A percentile compares a stretch with the other conserved stretches of the same genome.
These are phyloP conservation scores for Megathymus violae DNA, from an alignment of 1,140 invertebrate genomes.

Conservation along the genomic window DNA sequence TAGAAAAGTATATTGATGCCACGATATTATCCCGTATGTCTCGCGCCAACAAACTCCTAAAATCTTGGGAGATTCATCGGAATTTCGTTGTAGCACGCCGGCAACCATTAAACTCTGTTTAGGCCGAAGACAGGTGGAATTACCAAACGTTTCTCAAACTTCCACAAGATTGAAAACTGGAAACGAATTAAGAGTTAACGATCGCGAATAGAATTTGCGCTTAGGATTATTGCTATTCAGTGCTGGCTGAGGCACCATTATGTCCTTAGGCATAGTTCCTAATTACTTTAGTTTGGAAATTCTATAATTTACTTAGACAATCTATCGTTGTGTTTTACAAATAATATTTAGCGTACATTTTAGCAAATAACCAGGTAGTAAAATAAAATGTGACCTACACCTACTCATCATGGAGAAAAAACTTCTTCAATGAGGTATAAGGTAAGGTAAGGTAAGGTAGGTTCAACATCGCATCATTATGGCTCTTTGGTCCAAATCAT, in stretches of 20 bases:
- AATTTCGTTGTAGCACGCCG: constrained; percentile 47
- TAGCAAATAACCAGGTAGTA: no score
- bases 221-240: constrained; percentile 28
- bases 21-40: constrained; percentile 20
- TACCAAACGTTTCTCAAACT: constrained; percentile 43
- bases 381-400: no score
- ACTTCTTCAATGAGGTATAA: no score
- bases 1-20: no score
- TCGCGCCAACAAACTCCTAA: constrained; percentile 18
- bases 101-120: constrained; percentile 59
- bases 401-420: no score
- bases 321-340: no score
- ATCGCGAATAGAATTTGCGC: constrained; percentile 29
- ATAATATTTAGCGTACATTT: no score
- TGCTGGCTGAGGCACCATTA: constrained; percentile 13
- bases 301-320: no score
- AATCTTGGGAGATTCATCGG: constrained; percentile 49
- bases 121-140: constrained; percentile 60
- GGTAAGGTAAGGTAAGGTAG: no score
- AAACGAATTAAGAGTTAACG: constrained; percentile 34
- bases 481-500: no score
- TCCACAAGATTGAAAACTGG: constrained; percentile 41
- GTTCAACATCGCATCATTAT: no score
- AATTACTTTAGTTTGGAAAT: constrained; percentile 30
- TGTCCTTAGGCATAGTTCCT: constrained; percentile 5